A percentile compares a stretch with the other conserved stretches of the same genome.
Conservation (phyloP, 2,888 invertebrate species). For the Polia nebulosa region DNA sequence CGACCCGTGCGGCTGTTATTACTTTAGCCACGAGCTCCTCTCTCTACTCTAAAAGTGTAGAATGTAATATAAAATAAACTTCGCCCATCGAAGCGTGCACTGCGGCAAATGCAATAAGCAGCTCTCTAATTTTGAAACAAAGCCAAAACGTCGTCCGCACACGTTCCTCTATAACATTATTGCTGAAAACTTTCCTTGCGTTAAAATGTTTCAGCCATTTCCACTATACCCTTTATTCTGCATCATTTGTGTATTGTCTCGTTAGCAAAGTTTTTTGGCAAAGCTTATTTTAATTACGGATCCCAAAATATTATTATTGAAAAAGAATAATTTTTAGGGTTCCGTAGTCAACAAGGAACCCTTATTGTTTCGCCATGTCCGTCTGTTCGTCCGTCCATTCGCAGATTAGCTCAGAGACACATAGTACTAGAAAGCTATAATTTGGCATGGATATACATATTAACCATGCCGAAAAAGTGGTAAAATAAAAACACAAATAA, state of each 20-base stretch:
- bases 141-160: slow-evolving; percentile 61
- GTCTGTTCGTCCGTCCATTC: too few species aligned
- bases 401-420: too few species aligned
- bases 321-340: too few species aligned
- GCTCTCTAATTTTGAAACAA: slow-evolving; percentile 66
- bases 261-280: slow-evolving; percentile 19
- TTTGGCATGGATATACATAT: too few species aligned
- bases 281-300: slow-evolving; percentile 17
- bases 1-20: too few species aligned
- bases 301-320: too few species aligned
- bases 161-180: slow-evolving; percentile 33
- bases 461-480: too few species aligned
- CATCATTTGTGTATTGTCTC: slow-evolving; percentile 28
- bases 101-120: slow-evolving; percentile 60
- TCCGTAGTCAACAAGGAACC: too few species aligned
- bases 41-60: slow-evolving; percentile 11
- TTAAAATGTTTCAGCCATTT: slow-evolving; percentile 28
- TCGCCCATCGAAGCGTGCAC: slow-evolving; percentile 31
- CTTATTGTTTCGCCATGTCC: too few species aligned
- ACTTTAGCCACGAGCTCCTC: too few species aligned
- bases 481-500: too few species aligned
- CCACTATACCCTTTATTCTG: slow-evolving; percentile 19
- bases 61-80: slow-evolving; percentile 28
- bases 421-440: too few species aligned
- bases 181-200: slow-evolving; percentile 54